A percentile compares a stretch with the other conserved stretches of the same genome.
phyloP scores from a whole-genome alignment of 1,140 invertebrate genomes.

The Phymastichus coffea region DNA sequence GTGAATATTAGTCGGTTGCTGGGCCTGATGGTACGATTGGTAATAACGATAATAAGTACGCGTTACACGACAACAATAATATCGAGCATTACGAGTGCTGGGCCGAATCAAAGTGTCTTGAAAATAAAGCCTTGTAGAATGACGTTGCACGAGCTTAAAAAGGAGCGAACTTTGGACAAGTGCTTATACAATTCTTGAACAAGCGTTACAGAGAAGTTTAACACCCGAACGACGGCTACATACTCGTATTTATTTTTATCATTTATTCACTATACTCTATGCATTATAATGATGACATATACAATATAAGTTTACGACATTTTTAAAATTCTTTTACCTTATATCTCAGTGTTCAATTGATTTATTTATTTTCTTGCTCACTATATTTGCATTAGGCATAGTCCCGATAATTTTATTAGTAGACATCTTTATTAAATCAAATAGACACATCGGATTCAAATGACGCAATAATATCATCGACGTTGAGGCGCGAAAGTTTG shows the following conservation, averaged over 20 bases:
- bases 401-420: conserved; percentile 33
- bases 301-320: conserved; percentile 39
- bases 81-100: conserved; percentile 5
- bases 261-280: conserved; percentile 24
- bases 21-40: conserved; percentile 2
- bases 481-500: not conserved
- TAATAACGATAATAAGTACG: conserved; percentile 16
- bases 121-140: conserved; percentile 24
- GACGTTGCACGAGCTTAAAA: conserved; percentile 12
- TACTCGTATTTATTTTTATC: conserved; percentile 28
- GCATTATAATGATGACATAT: conserved; percentile 30
- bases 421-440: conserved; percentile 20
- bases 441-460: not conserved
- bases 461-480: not conserved
- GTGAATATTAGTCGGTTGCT: conserved; percentile 1
- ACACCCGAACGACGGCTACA: conserved; percentile 30
- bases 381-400: conserved; percentile 47
- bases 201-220: conserved; percentile 32
- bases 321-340: no score
- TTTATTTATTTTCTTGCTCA: conserved; percentile 26
- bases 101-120: conserved; percentile 31
- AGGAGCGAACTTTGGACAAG: conserved; percentile 41
- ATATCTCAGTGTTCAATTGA: no score
- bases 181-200: conserved; percentile 39
- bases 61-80: conserved; percentile 19